Base-by-base conservation (phyloP, 92 coral and sea anemone genomes). In the Diadumene lineata region DNA sequence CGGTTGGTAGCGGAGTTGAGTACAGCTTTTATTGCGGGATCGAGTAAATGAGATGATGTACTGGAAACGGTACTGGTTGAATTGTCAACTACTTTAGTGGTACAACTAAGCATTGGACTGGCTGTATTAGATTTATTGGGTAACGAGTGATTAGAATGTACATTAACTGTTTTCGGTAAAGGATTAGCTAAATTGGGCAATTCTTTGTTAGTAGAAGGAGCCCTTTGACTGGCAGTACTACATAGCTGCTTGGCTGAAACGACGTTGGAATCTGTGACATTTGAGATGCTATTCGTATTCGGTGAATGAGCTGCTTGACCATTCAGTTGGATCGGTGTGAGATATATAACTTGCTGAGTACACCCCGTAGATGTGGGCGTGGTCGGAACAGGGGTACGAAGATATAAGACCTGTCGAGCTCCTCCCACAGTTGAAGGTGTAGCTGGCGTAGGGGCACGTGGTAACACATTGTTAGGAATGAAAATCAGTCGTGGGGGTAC, bases 291-390 rank as follows among this genome's bases (percentile, higher is more conserved):
- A 38, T 6, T 4, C 7, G 7, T 38, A 38, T 38, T 38, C 48
- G 13, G 48, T 50, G 58, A 60, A 10, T 50, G 38, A n/a, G 31
- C 0, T 24, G 33, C 1, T 60, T 58, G 69, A 33, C 27, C 44
- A 22, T 58, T 60, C 21, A 64, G 0, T 58, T 34, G 22, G 0
- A 61, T 43, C 11, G 79, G 79, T 1, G 79, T 51, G 4, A 70
- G 65, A 60, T 51, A 51, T 22, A 55, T 7, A 33, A 70, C 75
- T 58, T 70, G 75, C 26, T 51, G 75, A 4, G 62, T 32, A 33
- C 64, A 46, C 18, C 24, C 21, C 25, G 46, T 27, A 16, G 55
- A 9, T 30, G 31, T 4, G 50, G 75, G 64, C 48, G 65, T 19
- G 75, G 50, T 31, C 50, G 64, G 60, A 46, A 33, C 50, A 23